Evolutionary conservation across 2,888 invertebrate genomes (phyloP).

Genomic region (Cartodere bifasciata): DNA sequence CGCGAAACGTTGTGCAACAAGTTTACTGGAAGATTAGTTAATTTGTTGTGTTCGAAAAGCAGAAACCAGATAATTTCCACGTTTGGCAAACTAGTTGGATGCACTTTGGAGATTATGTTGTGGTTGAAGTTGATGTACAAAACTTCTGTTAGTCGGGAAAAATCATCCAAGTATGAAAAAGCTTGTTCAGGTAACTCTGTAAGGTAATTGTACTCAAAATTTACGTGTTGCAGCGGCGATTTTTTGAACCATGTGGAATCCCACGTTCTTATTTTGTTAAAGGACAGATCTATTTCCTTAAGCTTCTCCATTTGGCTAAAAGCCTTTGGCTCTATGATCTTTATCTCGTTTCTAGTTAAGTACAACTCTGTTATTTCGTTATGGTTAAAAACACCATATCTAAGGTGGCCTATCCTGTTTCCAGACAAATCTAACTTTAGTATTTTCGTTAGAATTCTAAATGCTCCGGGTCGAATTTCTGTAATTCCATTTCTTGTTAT

Average conservation of each 20-base stretch:
- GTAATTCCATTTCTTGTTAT: conserved; percentile 4
- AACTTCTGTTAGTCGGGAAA: conserved; percentile 6
- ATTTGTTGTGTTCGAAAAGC: conserved; percentile 7
- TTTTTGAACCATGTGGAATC: conserved; percentile 8
- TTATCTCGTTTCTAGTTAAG: conserved; percentile 9
- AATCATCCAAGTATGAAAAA: conserved; percentile 8
- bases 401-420: conserved; percentile 6
- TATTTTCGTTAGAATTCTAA: conserved; percentile 5
- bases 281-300: conserved; percentile 7
- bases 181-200: conserved; percentile 7
- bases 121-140: conserved; percentile 9
- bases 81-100: conserved; percentile 4
- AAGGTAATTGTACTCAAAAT: conserved; percentile 9
- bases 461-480: conserved; percentile 5
- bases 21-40: conserved; percentile 6
- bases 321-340: conserved; percentile 4
- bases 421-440: conserved; percentile 5
- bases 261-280: conserved; percentile 8
- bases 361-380: conserved; percentile 4
- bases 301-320: conserved; percentile 9
- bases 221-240: conserved; percentile 8
- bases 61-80: conserved; percentile 9
- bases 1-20: conserved; percentile 5
- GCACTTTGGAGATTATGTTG: conserved; percentile 6
- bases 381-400: conserved; percentile 8